phyloP scores from a whole-genome alignment of 2,797 vertebrate species.

The Tapirus indicus region DNA sequence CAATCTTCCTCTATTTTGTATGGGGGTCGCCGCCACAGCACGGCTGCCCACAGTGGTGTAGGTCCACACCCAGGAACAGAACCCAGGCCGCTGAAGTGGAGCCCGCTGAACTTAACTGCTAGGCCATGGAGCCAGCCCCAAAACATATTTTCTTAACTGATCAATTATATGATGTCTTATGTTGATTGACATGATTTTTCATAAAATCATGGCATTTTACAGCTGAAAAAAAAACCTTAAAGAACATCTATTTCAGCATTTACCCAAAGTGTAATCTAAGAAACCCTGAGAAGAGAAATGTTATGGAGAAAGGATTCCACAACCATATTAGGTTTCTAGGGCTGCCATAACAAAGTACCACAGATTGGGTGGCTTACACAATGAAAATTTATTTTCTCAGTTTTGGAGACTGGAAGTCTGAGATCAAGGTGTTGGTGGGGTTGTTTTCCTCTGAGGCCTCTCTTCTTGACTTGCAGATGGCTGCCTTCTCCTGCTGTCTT shows the following conservation, averaged over 20 bases:
- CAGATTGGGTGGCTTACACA: background rate
- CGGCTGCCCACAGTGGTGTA: too few species aligned
- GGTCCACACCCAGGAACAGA: too few species aligned
- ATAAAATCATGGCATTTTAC: background rate
- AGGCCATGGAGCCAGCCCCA: too few species aligned
- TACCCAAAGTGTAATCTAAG: background rate
- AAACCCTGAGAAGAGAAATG: background rate
- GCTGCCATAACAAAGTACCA: background rate
- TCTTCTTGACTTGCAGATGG: too few species aligned
- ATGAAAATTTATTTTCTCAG: background rate
- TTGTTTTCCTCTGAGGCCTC: background rate
- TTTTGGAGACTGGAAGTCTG: background rate
- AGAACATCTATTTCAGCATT: background rate
- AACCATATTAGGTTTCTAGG: background rate
- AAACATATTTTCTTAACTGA: background rate
- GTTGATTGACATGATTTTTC: background rate
- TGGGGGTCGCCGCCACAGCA: too few species aligned
- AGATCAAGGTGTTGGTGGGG: background rate
- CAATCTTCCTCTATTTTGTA: too few species aligned
- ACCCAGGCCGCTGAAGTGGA: too few species aligned
- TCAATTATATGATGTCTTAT: background rate
- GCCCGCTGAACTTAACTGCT: too few species aligned
- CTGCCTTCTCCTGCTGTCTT: background rate
- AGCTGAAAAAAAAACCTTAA: background rate
- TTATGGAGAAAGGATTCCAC: background rate